phyloP scores from a whole-genome alignment of 2,113 vertebrate species.

The Malaclemys terrapin region DNA sequence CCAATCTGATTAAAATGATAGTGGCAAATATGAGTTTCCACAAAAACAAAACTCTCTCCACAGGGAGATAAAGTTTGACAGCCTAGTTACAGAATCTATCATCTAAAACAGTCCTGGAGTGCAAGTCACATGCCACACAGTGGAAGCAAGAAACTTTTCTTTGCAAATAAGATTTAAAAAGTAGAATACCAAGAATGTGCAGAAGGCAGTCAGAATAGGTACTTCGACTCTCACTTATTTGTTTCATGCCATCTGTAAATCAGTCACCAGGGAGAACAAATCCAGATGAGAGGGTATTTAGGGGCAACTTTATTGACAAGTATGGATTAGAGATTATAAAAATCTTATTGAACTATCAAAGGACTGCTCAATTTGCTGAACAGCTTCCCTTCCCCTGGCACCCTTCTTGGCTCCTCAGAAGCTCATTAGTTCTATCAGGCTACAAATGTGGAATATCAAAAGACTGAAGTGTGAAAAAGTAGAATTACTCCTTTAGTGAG shows the following conservation, averaged over 20 bases:
- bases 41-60: background rate
- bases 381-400: accelerated
- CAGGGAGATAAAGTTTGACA: background rate
- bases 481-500: no score
- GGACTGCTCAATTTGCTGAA: background rate
- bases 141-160: accelerated
- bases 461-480: background rate
- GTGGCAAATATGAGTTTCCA: background rate
- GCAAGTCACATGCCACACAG: background rate
- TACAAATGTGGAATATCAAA: background rate
- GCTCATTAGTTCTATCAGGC: background rate
- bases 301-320: background rate
- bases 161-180: background rate
- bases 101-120: background rate
- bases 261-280: background rate
- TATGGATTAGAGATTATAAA: background rate
- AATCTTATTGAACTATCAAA: background rate
- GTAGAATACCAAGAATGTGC: no score
- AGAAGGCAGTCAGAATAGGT: background rate
- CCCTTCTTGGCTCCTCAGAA: background rate
- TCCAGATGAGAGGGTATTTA: background rate
- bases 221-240: background rate
- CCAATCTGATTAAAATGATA: background rate
- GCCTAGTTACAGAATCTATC: no score
- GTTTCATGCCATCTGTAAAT: background rate